These are phyloP conservation scores for Vicugna pacos DNA, from an alignment of 2,113 vertebrate genomes.

Conservation along the genomic window DNA sequence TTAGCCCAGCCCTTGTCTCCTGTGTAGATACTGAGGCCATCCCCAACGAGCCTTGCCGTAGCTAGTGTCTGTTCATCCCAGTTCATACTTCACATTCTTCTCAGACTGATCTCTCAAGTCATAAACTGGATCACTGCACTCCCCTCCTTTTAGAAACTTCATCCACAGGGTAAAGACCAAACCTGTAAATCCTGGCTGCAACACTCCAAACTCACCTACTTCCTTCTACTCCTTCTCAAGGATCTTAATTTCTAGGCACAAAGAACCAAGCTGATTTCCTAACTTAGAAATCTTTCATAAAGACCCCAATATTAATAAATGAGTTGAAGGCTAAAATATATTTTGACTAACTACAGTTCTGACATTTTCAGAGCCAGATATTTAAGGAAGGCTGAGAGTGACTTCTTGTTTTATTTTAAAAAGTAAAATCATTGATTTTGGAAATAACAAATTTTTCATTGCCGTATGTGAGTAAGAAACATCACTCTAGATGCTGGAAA, in stretches of 20 bases:
- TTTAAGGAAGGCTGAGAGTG: neutral
- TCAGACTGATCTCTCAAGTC: neutral
- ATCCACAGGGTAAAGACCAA: neutral
- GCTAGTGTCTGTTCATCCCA: neutral
- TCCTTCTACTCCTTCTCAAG: neutral
- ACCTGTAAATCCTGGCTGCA: neutral
- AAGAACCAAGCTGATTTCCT: neutral
- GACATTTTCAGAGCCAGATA: neutral
- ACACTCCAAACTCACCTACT: neutral
- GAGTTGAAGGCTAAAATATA: neutral
- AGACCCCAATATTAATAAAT: neutral
- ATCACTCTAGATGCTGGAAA: neutral
- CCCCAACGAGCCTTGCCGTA: neutral
- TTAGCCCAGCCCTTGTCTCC: neutral
- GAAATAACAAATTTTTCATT: neutral
- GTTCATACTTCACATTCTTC: neutral
- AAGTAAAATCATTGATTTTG: slow-evolving; percentile 15
- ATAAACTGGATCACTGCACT: neutral
- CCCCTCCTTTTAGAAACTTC: neutral
- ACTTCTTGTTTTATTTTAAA: neutral
- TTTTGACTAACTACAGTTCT: neutral
- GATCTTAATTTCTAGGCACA: neutral
- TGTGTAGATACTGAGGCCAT: neutral
- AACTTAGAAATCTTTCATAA: neutral
- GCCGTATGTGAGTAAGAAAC: neutral